These are phyloP conservation scores for Cosmia trapezina DNA, from an alignment of 2,888 invertebrate species.

Conservation along the genomic window DNA sequence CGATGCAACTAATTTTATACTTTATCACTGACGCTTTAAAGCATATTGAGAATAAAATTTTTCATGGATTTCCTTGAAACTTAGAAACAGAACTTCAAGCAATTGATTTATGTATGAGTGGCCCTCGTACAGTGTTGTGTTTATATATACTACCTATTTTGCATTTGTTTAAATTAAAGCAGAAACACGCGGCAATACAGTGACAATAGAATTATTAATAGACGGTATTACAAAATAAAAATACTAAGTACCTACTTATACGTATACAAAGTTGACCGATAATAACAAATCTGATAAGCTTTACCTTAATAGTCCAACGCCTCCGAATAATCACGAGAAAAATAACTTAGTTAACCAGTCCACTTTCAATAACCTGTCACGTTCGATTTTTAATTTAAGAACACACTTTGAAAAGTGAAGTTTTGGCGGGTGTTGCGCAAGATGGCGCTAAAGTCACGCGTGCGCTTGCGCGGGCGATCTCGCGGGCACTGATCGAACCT, in stretches of 20 bases:
- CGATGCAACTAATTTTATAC: constrained; percentile 49
- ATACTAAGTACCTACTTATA: constrained; percentile 17
- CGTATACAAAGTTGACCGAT: constrained; percentile 48
- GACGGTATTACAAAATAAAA: constrained; percentile 50
- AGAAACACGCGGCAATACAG: constrained; percentile 27
- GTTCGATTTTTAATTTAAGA: constrained; percentile 65
- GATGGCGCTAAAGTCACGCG: constrained; percentile 69
- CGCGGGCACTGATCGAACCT: constrained; percentile 83
- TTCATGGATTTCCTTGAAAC: constrained; percentile 57
- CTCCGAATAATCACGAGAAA: constrained; percentile 66
- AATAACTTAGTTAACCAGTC: constrained; percentile 69
- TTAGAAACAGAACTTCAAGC: constrained; percentile 47
- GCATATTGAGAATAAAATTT: constrained; percentile 41
- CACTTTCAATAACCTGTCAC: constrained; percentile 77
- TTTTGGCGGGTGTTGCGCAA: constrained; percentile 76
- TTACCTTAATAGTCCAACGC: constrained; percentile 77
- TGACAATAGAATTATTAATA: constrained; percentile 51
- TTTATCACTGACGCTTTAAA: constrained; percentile 50
- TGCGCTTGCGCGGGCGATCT: constrained; percentile 77
- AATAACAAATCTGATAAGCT: constrained; percentile 58
- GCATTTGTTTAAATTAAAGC: constrained; percentile 38
- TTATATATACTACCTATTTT: constrained; percentile 37
- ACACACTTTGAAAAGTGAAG: constrained; percentile 69
- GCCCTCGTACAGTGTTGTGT: constrained; percentile 20
- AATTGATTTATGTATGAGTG: constrained; percentile 51